Evolutionary conservation across 2,888 invertebrate genomes (phyloP).

Genomic region (Ophion ellenae): DNA sequence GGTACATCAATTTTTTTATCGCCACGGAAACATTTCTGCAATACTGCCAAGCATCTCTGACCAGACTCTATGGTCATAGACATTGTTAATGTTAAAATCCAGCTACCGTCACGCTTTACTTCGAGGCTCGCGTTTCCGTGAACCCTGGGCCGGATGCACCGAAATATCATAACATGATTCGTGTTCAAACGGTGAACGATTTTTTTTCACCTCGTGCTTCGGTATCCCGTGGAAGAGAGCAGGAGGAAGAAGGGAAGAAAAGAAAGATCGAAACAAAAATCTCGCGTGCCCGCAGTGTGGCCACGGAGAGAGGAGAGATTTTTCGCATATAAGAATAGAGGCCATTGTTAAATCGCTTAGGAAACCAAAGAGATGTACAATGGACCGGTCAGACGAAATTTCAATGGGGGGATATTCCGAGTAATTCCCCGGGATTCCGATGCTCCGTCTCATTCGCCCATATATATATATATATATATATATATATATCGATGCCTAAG

Average conservation of each 20-base stretch:
- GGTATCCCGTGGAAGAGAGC: constrained; percentile 11
- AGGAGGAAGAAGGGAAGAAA: constrained; percentile 25
- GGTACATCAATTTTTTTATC: too few species aligned
- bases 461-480: constrained; percentile 58
- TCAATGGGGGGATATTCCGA: constrained; percentile 62
- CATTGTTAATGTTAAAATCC: too few species aligned
- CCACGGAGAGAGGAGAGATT: constrained; percentile 66
- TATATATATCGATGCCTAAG: constrained; percentile 57
- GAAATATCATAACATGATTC: constrained; percentile 69
- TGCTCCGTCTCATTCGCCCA: constrained; percentile 48
- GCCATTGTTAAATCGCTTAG: constrained; percentile 73
- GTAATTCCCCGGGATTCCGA: constrained; percentile 65
- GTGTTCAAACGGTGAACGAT: constrained; percentile 29
- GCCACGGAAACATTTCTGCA: too few species aligned
- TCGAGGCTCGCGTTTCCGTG: constrained; percentile 8
- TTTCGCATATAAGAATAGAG: constrained; percentile 69
- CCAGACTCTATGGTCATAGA: too few species aligned
- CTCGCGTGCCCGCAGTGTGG: constrained; percentile 52
- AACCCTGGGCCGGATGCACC: constrained; percentile 4
- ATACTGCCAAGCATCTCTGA: too few species aligned
- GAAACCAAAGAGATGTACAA: constrained; percentile 70
- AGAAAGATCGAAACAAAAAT: constrained; percentile 58
- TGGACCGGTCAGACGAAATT: constrained; percentile 64
- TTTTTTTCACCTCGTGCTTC: constrained; percentile 7
- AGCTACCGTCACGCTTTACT: too few species aligned